These are phyloP conservation scores for Bujurquina vittata DNA, from an alignment of 2,113 vertebrate species.

Conservation along the genomic window DNA sequence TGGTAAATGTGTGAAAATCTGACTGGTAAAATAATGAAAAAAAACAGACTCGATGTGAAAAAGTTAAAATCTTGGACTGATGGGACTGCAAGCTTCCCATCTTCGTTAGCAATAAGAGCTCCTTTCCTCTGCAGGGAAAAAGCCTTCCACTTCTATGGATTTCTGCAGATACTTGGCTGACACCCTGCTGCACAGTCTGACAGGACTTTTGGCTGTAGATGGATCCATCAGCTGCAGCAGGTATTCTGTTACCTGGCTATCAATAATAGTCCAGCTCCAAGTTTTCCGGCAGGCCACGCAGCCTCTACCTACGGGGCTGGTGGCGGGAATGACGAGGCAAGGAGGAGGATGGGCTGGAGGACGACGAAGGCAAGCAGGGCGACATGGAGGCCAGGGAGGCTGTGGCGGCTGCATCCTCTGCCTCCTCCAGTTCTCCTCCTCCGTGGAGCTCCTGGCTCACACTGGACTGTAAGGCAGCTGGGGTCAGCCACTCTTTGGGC, in stretches of 20 bases:
- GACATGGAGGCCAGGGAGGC: constrained; percentile 80
- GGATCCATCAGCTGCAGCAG: constrained; percentile 24
- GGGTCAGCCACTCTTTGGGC: constrained; percentile 98
- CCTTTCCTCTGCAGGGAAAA: not conserved
- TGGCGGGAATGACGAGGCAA: constrained; percentile 86
- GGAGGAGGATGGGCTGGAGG: constrained; percentile 72
- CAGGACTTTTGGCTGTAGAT: constrained; percentile 6
- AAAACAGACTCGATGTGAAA: not conserved
- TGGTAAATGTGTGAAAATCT: not conserved
- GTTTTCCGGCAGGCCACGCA: not conserved
- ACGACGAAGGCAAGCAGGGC: constrained; percentile 61
- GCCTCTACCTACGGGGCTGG: constrained; percentile 87
- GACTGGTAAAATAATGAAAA: not conserved
- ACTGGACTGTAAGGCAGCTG: constrained; percentile 95
- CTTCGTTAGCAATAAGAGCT: constrained; percentile 11
- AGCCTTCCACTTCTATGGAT: not conserved
- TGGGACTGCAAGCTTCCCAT: not conserved
- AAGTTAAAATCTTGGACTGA: not conserved
- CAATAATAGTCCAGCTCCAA: not conserved
- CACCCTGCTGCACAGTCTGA: constrained; percentile 13
- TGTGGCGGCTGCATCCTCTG: constrained; percentile 89
- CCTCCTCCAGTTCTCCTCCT: constrained; percentile 89
- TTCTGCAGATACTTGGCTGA: constrained; percentile 4
- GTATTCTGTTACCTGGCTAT: not conserved
- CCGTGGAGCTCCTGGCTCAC: constrained; percentile 95